A percentile compares a stretch with the other conserved stretches of the same genome.
Evolutionary conservation across 92 coral and sea anemone genomes (phyloP).

Genomic region (Actinernus sp.): DNA sequence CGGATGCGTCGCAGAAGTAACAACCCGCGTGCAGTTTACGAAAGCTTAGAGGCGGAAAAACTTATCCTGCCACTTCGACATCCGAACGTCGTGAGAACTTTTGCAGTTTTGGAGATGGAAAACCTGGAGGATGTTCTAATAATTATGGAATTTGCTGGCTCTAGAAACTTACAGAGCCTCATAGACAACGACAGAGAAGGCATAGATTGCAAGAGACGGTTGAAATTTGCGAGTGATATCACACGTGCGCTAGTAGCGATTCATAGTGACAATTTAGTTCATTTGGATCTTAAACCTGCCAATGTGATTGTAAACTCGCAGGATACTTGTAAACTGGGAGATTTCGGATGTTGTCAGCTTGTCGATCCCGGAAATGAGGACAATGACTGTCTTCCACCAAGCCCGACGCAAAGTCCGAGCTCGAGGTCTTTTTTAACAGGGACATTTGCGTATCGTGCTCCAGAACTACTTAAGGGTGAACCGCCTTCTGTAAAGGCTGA

Average conservation of each 20-base stretch:
- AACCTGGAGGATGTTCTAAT: constrained; percentile 62
- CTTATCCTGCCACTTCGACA: constrained; percentile 70
- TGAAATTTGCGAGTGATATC: constrained; percentile 68
- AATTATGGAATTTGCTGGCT: constrained; percentile 93
- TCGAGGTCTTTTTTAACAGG: constrained; percentile 79
- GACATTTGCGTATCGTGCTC: constrained; percentile 92
- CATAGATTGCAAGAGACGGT: constrained; percentile 63
- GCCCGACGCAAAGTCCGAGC: constrained; percentile 78
- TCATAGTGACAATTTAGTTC: constrained; percentile 74
- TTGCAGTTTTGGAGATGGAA: constrained; percentile 84
- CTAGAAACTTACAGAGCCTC: constrained; percentile 79
- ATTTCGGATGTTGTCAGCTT: constrained; percentile 91
- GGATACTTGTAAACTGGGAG: constrained; percentile 88
- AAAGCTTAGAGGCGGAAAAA: constrained; percentile 84
- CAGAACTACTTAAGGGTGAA: constrained; percentile 91
- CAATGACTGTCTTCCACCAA: constrained; percentile 50
- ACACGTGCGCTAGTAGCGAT: constrained; percentile 80
- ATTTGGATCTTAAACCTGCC: constrained; percentile 95
- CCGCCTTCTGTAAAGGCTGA: constrained; percentile 84
- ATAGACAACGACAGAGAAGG: constrained; percentile 74
- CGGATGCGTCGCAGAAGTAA: constrained; percentile 71
- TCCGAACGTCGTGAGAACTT: constrained; percentile 77
- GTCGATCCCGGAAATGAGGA: constrained; percentile 56
- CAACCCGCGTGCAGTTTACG: constrained; percentile 72
- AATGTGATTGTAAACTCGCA: constrained; percentile 77